phyloP scores from a whole-genome alignment of 2,113 vertebrate species.

The Amazona guildingii region DNA sequence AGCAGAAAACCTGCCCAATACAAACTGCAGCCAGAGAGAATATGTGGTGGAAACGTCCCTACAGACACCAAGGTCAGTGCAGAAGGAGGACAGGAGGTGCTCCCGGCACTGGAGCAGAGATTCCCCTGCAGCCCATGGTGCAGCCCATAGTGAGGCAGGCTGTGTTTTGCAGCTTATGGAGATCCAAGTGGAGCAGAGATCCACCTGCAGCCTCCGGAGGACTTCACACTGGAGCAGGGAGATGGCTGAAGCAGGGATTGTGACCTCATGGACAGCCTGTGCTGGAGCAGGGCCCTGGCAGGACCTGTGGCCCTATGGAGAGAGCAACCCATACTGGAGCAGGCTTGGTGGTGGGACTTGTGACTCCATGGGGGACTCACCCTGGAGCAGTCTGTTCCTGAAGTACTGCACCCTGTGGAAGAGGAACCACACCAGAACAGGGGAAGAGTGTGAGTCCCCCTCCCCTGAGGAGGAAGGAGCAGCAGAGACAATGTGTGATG shows the following conservation, averaged over 20 bases:
- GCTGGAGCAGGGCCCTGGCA: not conserved
- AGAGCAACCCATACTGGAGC: not conserved
- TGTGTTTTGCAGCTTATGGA: not conserved
- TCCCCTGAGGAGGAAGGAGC: not conserved
- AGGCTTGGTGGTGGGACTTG: accelerated
- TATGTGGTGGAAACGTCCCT: not conserved
- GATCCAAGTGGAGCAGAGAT: not conserved
- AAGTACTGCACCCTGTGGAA: not conserved
- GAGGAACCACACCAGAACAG: not conserved
- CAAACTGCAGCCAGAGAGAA: not conserved
- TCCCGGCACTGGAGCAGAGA: not conserved
- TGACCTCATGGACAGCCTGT: accelerated
- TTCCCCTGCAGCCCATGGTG: not conserved
- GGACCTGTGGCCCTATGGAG: not conserved
- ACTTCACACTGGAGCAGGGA: not conserved
- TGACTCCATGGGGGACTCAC: accelerated
- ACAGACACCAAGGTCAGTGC: not conserved
- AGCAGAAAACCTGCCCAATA: not conserved
- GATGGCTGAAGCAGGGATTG: not conserved
- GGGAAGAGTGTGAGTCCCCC: not conserved
- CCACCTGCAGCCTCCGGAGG: not conserved
- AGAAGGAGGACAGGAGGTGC: not conserved
- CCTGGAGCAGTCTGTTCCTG: not conserved
- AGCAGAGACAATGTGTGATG: not conserved
- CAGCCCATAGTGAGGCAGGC: not conserved